These are phyloP conservation scores for Machimus atricapillus DNA, from an alignment of 2,888 invertebrate species.

Conservation along the genomic window DNA sequence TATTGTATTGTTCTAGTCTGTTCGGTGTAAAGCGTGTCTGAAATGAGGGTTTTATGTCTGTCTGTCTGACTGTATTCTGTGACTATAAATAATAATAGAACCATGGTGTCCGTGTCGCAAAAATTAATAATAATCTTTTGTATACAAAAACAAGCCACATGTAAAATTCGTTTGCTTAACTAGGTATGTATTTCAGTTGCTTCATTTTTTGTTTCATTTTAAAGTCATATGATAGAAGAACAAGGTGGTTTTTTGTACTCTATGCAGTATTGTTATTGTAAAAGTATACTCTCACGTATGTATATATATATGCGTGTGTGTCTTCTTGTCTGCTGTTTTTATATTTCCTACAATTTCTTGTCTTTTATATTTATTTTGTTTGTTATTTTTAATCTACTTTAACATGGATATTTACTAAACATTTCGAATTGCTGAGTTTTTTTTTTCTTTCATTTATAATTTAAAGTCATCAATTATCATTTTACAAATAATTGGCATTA, in stretches of 20 bases:
- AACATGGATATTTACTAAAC: conserved; percentile 21
- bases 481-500: conserved; percentile 7
- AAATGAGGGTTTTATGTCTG: neutral
- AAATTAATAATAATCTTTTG: neutral
- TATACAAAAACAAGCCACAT: conserved; percentile 28
- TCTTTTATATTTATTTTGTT: neutral
- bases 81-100: neutral
- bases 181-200: neutral
- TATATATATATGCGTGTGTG: conserved; percentile 9
- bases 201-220: neutral
- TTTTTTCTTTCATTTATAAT: neutral
- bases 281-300: conserved; percentile 23
- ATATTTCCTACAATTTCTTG: neutral
- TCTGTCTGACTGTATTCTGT: neutral
- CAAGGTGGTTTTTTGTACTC: conserved; percentile 44
- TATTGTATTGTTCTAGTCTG: conserved; percentile 36
- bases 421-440: neutral
- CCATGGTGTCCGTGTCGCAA: neutral
- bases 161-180: conserved; percentile 41
- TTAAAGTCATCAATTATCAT: neutral
- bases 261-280: conserved; percentile 37
- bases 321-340: neutral
- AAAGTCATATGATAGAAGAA: conserved; percentile 32
- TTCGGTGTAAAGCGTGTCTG: conserved; percentile 8
- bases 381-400: conserved; percentile 12